Conservation (phyloP, 64 coral and sea anemone genomes). For the Actinia equina region DNA sequence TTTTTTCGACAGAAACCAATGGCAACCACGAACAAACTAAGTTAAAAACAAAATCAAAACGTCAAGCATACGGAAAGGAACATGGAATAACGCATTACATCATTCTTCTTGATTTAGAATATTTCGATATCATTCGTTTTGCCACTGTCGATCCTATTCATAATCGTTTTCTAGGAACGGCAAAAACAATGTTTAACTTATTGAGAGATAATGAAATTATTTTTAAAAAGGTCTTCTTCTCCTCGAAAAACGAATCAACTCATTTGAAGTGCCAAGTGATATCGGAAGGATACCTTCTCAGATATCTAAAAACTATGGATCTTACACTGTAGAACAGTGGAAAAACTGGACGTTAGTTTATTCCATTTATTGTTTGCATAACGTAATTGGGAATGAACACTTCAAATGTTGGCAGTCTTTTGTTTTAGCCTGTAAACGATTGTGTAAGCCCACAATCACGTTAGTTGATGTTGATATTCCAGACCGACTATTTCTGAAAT, state of each 20-base stretch:
- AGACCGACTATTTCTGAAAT: constrained; percentile 6
- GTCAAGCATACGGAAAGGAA: background rate
- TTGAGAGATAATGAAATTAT: background rate
- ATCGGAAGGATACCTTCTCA: constrained; percentile 23
- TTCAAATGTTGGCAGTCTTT: constrained; percentile 42
- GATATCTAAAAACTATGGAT: constrained; percentile 26
- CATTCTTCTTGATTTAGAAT: constrained; percentile 34
- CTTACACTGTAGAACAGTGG: constrained; percentile 47
- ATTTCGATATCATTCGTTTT: constrained; percentile 44
- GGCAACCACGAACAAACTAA: constrained; percentile 9
- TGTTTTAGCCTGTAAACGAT: constrained; percentile 31
- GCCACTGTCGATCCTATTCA: constrained; percentile 59
- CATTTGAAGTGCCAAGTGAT: constrained; percentile 14
- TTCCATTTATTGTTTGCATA: constrained; percentile 35
- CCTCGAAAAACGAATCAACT: constrained; percentile 9
- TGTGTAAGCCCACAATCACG: constrained; percentile 3
- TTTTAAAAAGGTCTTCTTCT: background rate
- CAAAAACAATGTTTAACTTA: constrained; percentile 5
- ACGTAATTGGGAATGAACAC: constrained; percentile 16
- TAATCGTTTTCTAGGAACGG: constrained; percentile 19
- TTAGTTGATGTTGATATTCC: constrained; percentile 9
- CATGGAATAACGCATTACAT: constrained; percentile 20
- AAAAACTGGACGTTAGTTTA: constrained; percentile 48
- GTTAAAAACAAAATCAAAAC: background rate
- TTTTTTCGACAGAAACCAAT: background rate